phyloP scores from a whole-genome alignment of 2,888 invertebrate species.

The Trachelus troglodyta region DNA sequence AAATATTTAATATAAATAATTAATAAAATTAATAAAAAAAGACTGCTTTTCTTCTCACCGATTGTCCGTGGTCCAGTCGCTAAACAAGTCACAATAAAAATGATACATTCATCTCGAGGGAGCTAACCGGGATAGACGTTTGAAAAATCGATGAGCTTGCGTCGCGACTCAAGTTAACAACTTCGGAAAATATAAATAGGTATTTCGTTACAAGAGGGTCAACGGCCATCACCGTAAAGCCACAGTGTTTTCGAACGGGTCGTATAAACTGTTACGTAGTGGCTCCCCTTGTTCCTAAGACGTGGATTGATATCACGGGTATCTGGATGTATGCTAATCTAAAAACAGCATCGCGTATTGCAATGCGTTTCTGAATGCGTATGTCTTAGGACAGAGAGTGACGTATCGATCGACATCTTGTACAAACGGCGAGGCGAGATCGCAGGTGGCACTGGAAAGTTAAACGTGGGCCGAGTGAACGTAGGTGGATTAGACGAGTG shows the following conservation, averaged over 20 bases:
- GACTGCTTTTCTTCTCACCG: too few relatives aligned
- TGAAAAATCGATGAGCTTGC: neutral
- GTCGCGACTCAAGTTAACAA: neutral
- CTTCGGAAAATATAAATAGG: neutral
- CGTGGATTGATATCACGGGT: neutral
- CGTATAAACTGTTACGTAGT: neutral
- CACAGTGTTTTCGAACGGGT: neutral
- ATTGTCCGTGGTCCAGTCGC: neutral
- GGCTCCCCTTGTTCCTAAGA: neutral
- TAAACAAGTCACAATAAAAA: neutral
- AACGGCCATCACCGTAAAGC: neutral
- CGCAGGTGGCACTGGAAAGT: constrained; percentile 37
- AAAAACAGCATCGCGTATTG: neutral
- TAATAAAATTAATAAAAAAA: neutral
- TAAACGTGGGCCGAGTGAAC: constrained; percentile 37
- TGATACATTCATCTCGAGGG: neutral
- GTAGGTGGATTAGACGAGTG: constrained; percentile 34
- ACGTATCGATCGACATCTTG: constrained; percentile 21
- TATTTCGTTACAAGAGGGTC: neutral
- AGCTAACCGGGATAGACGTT: neutral
- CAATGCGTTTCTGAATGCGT: neutral
- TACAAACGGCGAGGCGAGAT: neutral
- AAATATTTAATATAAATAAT: neutral
- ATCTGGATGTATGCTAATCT: constrained; percentile 1
- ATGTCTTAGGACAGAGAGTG: neutral